phyloP scores from a whole-genome alignment of 2,888 invertebrate genomes.

The Drepana falcataria region DNA sequence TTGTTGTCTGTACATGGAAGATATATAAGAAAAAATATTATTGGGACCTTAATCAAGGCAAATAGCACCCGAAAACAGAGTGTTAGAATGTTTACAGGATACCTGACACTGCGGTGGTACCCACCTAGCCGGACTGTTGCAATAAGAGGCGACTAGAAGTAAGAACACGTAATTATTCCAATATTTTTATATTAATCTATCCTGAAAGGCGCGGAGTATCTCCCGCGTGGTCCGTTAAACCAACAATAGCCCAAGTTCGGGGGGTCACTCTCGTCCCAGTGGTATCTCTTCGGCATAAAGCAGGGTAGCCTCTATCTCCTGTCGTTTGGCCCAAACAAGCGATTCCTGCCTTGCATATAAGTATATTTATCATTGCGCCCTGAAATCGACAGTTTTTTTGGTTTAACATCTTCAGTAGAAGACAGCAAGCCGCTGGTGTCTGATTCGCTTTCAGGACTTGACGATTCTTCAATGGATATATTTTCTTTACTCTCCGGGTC shows the following conservation, averaged over 20 bases:
- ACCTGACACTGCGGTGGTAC: too few species aligned
- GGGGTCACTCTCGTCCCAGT: constrained; percentile 41
- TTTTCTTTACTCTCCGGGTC: background rate
- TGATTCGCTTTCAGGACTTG: background rate
- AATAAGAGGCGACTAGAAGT: too few species aligned
- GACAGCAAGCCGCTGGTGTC: background rate
- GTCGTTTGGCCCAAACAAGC: background rate
- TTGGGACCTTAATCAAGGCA: too few species aligned
- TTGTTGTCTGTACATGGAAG: too few species aligned
- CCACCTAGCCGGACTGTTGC: too few species aligned
- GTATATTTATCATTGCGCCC: constrained; percentile 7
- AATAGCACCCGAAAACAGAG: too few species aligned
- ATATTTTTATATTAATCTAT: background rate
- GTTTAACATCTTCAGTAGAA: background rate
- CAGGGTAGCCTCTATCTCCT: constrained; percentile 27
- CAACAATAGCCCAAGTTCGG: constrained; percentile 44
- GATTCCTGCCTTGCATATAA: constrained; percentile 15
- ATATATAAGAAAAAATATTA: too few species aligned
- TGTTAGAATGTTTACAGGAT: too few species aligned
- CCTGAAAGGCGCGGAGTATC: constrained; percentile 11
- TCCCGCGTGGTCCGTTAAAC: constrained; percentile 47
- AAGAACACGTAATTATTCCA: too few species aligned
- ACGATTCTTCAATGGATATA: too few species aligned
- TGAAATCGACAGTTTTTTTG: constrained; percentile 6
- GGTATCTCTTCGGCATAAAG: constrained; percentile 51